phyloP scores from a whole-genome alignment of 2,113 vertebrate genomes.

The Motacilla alba region DNA sequence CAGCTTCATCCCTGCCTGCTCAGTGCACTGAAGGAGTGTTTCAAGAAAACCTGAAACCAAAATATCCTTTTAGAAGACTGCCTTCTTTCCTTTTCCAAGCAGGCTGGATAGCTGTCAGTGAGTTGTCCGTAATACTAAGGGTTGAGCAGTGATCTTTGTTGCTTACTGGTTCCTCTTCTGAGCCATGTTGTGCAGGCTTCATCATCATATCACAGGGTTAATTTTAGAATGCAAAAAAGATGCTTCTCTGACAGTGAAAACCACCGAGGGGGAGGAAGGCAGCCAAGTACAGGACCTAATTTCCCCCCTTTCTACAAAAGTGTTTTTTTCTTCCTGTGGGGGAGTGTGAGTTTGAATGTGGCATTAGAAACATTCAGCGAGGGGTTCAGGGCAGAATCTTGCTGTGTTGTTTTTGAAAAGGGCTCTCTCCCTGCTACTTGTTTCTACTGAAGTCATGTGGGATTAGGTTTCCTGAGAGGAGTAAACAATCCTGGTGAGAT shows the following conservation, averaged over 20 bases:
- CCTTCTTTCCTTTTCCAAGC: background rate
- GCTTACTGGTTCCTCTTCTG: background rate
- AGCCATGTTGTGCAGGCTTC: background rate
- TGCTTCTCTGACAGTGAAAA: conserved; percentile 44
- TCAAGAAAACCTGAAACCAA: background rate
- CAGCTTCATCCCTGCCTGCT: background rate
- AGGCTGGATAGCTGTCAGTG: background rate
- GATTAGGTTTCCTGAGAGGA: background rate
- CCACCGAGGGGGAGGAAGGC: conserved; percentile 5
- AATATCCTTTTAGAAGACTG: background rate
- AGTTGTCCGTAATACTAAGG: background rate
- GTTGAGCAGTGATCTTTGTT: background rate
- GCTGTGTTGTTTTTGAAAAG: background rate
- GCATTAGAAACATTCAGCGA: background rate
- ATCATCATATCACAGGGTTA: background rate
- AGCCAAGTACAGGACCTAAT: conserved; percentile 1
- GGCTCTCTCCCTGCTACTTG: background rate
- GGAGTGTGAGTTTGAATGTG: background rate
- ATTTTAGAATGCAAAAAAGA: conserved; percentile 36
- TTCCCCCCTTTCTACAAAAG: background rate
- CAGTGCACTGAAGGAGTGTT: background rate
- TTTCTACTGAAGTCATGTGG: background rate
- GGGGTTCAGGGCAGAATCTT: background rate
- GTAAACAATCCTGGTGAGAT: background rate
- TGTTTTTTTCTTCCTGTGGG: background rate